Conservation (phyloP, 2,113 vertebrate genomes). For the Amphilophus citrinellus region DNA sequence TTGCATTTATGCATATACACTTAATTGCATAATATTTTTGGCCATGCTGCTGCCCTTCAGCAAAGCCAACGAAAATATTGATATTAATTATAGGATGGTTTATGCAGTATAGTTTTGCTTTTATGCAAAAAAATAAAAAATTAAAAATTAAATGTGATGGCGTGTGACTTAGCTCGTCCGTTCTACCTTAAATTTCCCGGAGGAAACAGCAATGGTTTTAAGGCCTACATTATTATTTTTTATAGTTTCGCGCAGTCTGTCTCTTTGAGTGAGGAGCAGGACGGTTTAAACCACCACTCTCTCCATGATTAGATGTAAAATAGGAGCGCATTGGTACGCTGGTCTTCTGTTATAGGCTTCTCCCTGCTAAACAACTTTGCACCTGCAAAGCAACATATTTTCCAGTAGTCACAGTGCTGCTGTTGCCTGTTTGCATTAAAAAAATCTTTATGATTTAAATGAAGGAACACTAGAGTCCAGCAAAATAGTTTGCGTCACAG, state of each 20-base stretch:
- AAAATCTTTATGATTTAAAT: neutral
- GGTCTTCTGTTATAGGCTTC: neutral
- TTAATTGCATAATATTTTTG: constrained; percentile 2
- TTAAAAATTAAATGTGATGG: neutral
- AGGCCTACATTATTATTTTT: neutral
- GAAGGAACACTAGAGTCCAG: neutral
- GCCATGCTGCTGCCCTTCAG: neutral
- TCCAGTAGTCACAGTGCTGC: neutral
- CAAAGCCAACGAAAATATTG: neutral
- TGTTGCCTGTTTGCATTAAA: neutral
- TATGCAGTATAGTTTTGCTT: neutral
- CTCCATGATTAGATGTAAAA: constrained; percentile 21
- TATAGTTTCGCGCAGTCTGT: neutral
- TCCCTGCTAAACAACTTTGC: constrained; percentile 5
- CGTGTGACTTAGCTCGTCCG: neutral
- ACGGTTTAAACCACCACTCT: neutral
- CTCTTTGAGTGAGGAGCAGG: constrained; percentile 1
- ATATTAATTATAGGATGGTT: constrained; percentile 3
- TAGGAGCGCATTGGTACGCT: neutral
- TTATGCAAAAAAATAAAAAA: neutral
- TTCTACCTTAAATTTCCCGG: neutral
- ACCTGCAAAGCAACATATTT: constrained; percentile 24
- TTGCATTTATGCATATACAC: neutral
- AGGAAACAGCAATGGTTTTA: neutral
- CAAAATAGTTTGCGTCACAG: neutral